Percentiles rank a stretch among this genome's conserved stretches.
phyloP scores from a whole-genome alignment of 2,888 invertebrate genomes.

The Phasia obesa region DNA sequence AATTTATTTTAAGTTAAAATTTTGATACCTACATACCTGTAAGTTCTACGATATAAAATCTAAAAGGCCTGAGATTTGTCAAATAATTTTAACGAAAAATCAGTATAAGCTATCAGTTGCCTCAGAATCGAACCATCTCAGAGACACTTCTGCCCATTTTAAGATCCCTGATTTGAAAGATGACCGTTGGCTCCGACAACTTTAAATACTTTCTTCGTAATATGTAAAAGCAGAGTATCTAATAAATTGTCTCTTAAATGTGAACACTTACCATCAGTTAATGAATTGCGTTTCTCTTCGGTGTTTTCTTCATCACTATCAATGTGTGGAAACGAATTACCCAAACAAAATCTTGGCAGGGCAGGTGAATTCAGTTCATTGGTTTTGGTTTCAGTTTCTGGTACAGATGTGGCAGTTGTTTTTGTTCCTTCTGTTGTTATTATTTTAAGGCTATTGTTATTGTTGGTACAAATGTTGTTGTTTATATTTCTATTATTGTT shows the following conservation, averaged over 20 bases:
- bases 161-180: no score
- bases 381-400: conserved; percentile 62
- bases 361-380: conserved; percentile 77
- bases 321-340: conserved; percentile 87
- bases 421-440: conserved; percentile 11
- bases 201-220: no score
- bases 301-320: conserved; percentile 88
- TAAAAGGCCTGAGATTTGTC: no score
- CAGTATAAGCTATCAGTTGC: no score
- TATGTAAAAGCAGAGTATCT: no score
- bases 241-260: neutral
- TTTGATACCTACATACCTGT: no score
- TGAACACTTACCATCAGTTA: conserved; percentile 72
- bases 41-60: no score
- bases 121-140: no score
- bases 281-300: conserved; percentile 80
- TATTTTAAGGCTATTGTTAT: conserved; percentile 31
- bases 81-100: no score
- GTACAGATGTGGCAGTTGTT: conserved; percentile 39
- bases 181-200: no score
- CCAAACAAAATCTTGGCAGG: conserved; percentile 86
- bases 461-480: conserved; percentile 54
- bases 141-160: no score
- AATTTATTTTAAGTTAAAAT: no score
- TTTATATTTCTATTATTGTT: conserved; percentile 67